phyloP scores from a whole-genome alignment of 2,888 invertebrate genomes.

The Melanargia galathea region DNA sequence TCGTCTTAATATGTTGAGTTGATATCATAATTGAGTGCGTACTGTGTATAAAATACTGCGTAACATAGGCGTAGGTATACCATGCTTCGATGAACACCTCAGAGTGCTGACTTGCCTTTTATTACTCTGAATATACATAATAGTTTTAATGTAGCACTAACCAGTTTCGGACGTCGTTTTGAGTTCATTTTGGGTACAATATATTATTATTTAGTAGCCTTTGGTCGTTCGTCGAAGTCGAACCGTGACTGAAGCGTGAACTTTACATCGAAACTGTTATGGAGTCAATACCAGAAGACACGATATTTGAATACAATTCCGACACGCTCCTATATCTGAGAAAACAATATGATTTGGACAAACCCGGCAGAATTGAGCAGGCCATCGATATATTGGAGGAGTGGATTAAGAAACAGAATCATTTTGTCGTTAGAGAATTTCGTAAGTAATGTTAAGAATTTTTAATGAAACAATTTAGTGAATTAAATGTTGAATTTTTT shows the following conservation, averaged over 20 bases:
- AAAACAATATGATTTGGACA: constrained; percentile 46
- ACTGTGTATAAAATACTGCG: too few relatives aligned
- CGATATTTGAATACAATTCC: constrained; percentile 38
- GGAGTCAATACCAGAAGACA: constrained; percentile 11
- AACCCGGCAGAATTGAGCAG: constrained; percentile 45
- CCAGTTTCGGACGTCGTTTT: background rate
- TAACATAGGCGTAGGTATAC: too few relatives aligned
- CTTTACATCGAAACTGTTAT: constrained; percentile 6
- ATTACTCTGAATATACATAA: background rate
- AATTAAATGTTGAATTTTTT: too few relatives aligned
- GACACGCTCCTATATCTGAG: constrained; percentile 46
- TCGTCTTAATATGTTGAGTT: too few relatives aligned
- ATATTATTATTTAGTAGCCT: too few relatives aligned
- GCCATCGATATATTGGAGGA: constrained; percentile 48
- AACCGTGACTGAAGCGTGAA: background rate
- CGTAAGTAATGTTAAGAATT: constrained; percentile 13
- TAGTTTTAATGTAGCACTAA: background rate
- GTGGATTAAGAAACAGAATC: constrained; percentile 54
- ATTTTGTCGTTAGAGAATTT: constrained; percentile 48
- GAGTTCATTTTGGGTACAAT: too few relatives aligned
- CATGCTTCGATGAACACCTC: too few relatives aligned
- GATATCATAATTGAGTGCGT: too few relatives aligned
- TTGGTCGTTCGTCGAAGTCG: background rate
- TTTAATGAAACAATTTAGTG: constrained; percentile 16
- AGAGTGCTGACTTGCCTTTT: background rate